Evolutionary conservation across 1,140 invertebrate genomes (phyloP).

Genomic region (silkworm (Bombyx mori)): ASM3026992v2 NC_085121.1:4069001-4069500

Average conservation of each 20-base stretch:
- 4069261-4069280: constrained; percentile 81
- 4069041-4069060: not conserved
- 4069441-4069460: constrained; percentile 78
- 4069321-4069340: not conserved
- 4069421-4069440: no score
- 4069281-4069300: constrained; percentile 82
- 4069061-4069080: not conserved
- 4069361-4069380: no score
- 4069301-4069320: not conserved
- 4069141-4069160: constrained; percentile 88
- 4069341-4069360: no score
- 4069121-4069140: constrained; percentile 80
- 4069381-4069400: no score
- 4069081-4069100: not conserved
- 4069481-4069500: constrained; percentile 60
- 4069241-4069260: constrained; percentile 68
- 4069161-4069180: constrained; percentile 86
- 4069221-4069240: constrained; percentile 44
- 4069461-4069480: constrained; percentile 93
- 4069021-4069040: not conserved
- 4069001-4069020: constrained; percentile 79
- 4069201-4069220: constrained; percentile 49
- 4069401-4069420: no score
- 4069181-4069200: constrained; percentile 86
- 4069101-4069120: not conserved